phyloP scores from a whole-genome alignment of 2,113 vertebrate species.

The Gambusia holbrooki region DNA sequence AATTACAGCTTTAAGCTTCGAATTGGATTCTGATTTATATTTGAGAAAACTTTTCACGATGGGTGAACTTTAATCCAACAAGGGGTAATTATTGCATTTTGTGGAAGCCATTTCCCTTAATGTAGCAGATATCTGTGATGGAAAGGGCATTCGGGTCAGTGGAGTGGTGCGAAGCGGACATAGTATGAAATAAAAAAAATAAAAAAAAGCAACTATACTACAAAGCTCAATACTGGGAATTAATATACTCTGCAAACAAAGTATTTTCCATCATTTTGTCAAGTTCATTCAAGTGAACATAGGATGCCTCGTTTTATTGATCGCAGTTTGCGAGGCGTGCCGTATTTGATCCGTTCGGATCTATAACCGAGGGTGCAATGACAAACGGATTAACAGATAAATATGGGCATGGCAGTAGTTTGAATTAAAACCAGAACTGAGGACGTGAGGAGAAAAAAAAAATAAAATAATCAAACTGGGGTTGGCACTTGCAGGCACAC shows the following conservation, averaged over 20 bases:
- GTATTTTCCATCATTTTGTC: slow-evolving; percentile 13
- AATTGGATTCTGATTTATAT: slow-evolving; percentile 5
- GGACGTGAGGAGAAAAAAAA: not conserved
- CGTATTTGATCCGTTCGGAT: not conserved
- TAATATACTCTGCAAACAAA: not conserved
- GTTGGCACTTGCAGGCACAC: slow-evolving; percentile 15
- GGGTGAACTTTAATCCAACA: slow-evolving; percentile 1
- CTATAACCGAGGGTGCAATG: not conserved
- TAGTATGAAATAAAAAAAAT: not conserved
- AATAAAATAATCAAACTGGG: slow-evolving; percentile 7
- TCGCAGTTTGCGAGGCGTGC: not conserved
- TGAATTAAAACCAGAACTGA: slow-evolving; percentile 16
- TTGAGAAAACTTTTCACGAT: not conserved
- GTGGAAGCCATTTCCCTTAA: not conserved
- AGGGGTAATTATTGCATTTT: not conserved
- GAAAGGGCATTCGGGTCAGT: not conserved
- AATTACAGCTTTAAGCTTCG: not conserved
- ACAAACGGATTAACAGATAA: slow-evolving; percentile 3
- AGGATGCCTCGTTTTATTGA: slow-evolving; percentile 17
- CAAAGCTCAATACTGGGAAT: not conserved
- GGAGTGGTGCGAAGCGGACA: not conserved
- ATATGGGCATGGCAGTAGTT: not conserved
- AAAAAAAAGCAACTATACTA: not conserved
- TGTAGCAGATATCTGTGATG: not conserved
- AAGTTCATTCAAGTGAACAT: not conserved